These are phyloP conservation scores for Drosophila bipectinata DNA, from an alignment of 1,140 invertebrate genomes.

Conservation along the genomic window DNA sequence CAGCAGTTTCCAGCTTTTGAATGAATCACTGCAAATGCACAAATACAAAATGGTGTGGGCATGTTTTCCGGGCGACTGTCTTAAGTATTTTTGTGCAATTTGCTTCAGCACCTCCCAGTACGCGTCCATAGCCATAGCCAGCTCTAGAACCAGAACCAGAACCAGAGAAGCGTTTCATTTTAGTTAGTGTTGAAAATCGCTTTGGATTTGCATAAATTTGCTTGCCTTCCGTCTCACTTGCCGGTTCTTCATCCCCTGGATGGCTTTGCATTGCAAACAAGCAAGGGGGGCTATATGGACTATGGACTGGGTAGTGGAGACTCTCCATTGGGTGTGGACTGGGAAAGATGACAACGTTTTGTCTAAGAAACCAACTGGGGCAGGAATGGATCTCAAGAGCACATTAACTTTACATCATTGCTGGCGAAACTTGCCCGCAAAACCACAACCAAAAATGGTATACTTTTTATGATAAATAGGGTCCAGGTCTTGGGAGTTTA, in stretches of 20 bases:
- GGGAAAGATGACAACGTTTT: constrained; percentile 38
- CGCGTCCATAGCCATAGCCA: too few relatives aligned
- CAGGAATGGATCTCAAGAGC: neutral
- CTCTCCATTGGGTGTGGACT: neutral
- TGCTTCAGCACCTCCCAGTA: constrained; percentile 30
- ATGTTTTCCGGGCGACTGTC: constrained; percentile 43
- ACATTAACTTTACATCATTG: constrained; percentile 42
- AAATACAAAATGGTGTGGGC: constrained; percentile 58
- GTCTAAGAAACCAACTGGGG: constrained; percentile 31
- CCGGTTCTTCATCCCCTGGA: constrained; percentile 6
- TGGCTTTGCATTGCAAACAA: constrained; percentile 46
- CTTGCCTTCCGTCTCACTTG: constrained; percentile 39
- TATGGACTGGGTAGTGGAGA: neutral
- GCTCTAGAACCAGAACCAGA: too few relatives aligned
- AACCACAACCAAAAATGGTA: neutral
- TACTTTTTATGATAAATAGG: neutral
- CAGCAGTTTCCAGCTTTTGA: constrained; percentile 30
- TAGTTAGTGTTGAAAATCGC: constrained; percentile 80
- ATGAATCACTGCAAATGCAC: constrained; percentile 67
- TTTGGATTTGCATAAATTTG: constrained; percentile 81
- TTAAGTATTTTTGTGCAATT: constrained; percentile 81
- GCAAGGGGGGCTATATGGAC: neutral
- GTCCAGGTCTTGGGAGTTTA: neutral
- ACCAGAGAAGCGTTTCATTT: constrained; percentile 59
- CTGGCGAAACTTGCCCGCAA: constrained; percentile 1